Evolutionary conservation across 1,140 invertebrate genomes (phyloP), one percentile per base, ranked within the genome.

Genomic region (Drosophila malerkotliana): DNA sequence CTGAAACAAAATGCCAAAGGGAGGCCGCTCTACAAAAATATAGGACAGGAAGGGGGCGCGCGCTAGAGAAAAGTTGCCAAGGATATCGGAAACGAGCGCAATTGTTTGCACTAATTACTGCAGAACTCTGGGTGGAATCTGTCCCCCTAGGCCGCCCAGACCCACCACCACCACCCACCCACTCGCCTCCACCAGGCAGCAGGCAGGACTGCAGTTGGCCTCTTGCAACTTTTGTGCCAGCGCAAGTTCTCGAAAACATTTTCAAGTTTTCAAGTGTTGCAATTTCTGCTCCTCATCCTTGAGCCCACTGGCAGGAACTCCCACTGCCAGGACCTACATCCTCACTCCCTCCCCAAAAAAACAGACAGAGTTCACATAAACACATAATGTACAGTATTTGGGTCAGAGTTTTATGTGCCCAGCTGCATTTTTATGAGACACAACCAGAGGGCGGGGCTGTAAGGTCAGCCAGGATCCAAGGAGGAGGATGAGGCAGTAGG

Each of bases 91-190:
- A 77, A 77, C 84, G 74, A 63, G 77, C 64, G 78, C 82, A 87
- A 87, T 87, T 82, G 83, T 88, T 87, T 82, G 83, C 83, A 88
- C 83, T 87, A 87, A 88, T 87, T 87, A 87, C 80, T 76, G 75
- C 66, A 63, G 64, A 62, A 54, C 28, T 44, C 26, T 34, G 47
- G 34, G 10, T n/a, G 18, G 41, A 37, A 12, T 51, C 14, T 30
- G 14, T 8, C 32, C 32, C 32, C 10, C 8, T 8, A 34, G 8
- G 8, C 12, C 8, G 9, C 37, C 18, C 14, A 4, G 26, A 28
- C 14, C 14, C 34, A 9, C 6, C 21, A 34, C 51, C 48, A 30
- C 34, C 39, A 21, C 14, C 26, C 39, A 5, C 12, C 51, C 51
- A 53, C 48, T 37, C 14, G 44, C n/a, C 51, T 48, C 66, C 51